phyloP scores from a whole-genome alignment of 2,888 invertebrate genomes.

The Scaptodrosophila latifasciaeformis region DNA sequence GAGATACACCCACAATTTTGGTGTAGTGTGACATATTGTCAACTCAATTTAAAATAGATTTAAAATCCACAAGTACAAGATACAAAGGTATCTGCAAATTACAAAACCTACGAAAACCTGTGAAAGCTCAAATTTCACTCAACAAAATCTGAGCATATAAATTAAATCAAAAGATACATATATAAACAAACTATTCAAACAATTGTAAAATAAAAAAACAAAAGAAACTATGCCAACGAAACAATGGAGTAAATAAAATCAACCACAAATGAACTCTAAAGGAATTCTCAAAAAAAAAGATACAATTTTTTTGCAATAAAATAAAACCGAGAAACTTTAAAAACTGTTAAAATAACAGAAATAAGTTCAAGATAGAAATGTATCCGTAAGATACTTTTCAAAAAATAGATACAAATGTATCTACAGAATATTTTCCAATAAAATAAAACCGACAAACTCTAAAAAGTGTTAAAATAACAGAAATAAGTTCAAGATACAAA shows the following conservation, averaged over 20 bases:
- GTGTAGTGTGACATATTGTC: no score
- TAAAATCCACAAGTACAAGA: no score
- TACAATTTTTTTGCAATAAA: slow-evolving; percentile 3
- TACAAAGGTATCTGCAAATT: slow-evolving; percentile 6
- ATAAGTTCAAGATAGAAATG: slow-evolving; percentile 4
- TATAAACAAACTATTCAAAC: no score
- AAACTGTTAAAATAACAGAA: background rate
- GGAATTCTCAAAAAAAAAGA: background rate
- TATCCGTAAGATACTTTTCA: slow-evolving; percentile 2
- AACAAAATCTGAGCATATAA: no score
- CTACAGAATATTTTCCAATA: slow-evolving; percentile 1
- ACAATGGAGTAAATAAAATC: slow-evolving; percentile 6
- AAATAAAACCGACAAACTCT: background rate
- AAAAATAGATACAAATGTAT: slow-evolving; percentile 2
- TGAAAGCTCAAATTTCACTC: no score
- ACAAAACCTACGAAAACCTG: no score
- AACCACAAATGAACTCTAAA: no score
- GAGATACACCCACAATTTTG: no score
- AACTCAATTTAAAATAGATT: no score
- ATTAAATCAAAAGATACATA: no score
- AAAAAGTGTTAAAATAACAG: background rate
- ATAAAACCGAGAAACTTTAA: background rate
- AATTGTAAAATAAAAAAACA: no score
- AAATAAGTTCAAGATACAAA: background rate
- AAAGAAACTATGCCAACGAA: no score